Base-by-base conservation (phyloP, 2,888 invertebrate genomes). In the Apamea monoglypha region DNA sequence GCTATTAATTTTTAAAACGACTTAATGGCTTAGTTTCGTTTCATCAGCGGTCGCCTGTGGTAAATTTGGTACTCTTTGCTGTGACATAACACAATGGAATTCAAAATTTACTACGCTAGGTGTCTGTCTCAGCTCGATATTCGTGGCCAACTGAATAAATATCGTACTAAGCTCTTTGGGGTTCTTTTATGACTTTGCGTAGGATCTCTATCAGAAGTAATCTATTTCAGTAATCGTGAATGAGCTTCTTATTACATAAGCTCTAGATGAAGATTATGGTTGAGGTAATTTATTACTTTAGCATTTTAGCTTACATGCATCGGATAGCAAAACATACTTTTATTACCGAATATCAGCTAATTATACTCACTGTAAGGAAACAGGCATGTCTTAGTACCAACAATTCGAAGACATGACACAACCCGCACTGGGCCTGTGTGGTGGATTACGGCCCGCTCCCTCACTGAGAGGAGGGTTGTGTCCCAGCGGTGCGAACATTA, bases 1-100 rank as follows among this genome's bases (percentile, higher is more conserved):
- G 82, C 90, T 87, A 87, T 88, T 88, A 86, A 85, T 78, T 88
- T 87, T 85, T 79, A 59, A 85, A 88, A 80, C 74, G 83, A 79
- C 75, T 84, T 86, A 83, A 83, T 82, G 68, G 66, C 64, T 78
- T 74, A 78, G 80, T 87, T 81, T 75, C 69, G n/a, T 84, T 84
- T 76, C 82, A 61, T 78, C 74, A 82, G 68, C 81, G 76, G 75
- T 77, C 32, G 68, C 70, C 67, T 80, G 74, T 66, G 70, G 77
- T 86, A 25, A 85, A 63, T 74, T 78, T 66, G 59, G 64, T 82
- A 32, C 63, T 77, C 40, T 59, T 80, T 71, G 64, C 74, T 73
- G 63, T 79, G 44, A 76, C 32, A 74, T 80, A 66, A 76, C 29
- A 69, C 74, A 84, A 74, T 87, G 70, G 70, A 74, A 87, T 87